Evolutionary conservation across 30 jellyfish, hydroid and myxozoan species (phyloP), one percentile per base, ranked within the genome.

Genomic region (Pseudorhiza aurosa): DNA sequence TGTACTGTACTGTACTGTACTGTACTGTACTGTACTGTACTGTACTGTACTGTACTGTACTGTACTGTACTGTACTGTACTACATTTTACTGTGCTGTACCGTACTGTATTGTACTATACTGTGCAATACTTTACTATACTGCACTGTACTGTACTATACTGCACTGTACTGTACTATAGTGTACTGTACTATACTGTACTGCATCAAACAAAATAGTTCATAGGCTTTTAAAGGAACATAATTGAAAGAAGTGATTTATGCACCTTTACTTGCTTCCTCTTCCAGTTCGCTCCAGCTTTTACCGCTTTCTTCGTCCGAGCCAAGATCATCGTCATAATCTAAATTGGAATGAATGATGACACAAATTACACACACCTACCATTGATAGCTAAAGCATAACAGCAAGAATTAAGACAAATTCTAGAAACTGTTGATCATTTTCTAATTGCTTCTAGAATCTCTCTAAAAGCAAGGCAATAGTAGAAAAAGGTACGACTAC

Each of bases 231-330:
- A n/a, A n/a, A n/a, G n/a, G n/a, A n/a, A n/a, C n/a, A n/a, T n/a
- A n/a, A n/a, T n/a, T n/a, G n/a, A n/a, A 64, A 29, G 4, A 64
- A 18, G 28, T 59, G 49, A 59, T 15, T 2, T 12, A 79, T 83
- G 4, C 35, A 94, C 99, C 99, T 83, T 67, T 56, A 70, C 76
- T 87, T 4, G 99, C 99, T 75, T 88, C 98, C 83, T 95, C 98
- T 90, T 95, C 99, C 17, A 95, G 92, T 51, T 95, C 99, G 69
- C 98, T 89, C 99, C 99, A 95, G 51, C 90, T 91, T 69, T 88
- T 88, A 1, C 98, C 99, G 47, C 97, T 85, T 25, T 86, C 83
- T 85, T 94, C 99, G 56, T 87, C 97, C 47, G 91, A 75, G 73
- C 94, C 99, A 28, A 87, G 85, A 9, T 88, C 99, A 11, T 87